Conservation (phyloP, 2,797 vertebrate species). For the Phalloptychus januarius region DNA sequence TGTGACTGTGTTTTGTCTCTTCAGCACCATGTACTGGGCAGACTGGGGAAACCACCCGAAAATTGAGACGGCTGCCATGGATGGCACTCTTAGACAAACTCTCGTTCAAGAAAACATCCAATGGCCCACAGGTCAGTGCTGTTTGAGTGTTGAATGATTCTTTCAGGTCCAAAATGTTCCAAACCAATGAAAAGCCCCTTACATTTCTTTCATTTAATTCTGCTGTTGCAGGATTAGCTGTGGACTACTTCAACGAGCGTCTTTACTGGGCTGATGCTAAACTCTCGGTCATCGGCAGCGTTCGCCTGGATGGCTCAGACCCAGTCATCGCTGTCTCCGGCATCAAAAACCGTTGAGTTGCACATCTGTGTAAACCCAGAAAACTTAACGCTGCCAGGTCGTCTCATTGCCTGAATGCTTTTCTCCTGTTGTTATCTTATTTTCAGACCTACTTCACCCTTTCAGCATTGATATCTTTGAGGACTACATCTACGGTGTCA, state of each 20-base stretch:
- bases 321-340: constrained; percentile 88
- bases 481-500: constrained; percentile 96
- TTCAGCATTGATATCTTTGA: constrained; percentile 98
- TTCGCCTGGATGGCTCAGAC: constrained; percentile 92
- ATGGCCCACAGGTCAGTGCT: constrained; percentile 91
- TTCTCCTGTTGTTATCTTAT: neutral
- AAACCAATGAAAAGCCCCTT: neutral
- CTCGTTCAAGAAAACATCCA: constrained; percentile 96
- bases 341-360: constrained; percentile 88
- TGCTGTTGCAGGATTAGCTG: constrained; percentile 86
- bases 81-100: constrained; percentile 92
- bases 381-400: neutral
- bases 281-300: constrained; percentile 93
- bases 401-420: neutral
- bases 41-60: constrained; percentile 99
- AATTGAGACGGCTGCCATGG: constrained; percentile 97
- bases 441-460: constrained; percentile 89
- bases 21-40: constrained; percentile 98
- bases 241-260: constrained; percentile 97
- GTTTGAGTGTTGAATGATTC: neutral
- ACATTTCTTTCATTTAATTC: constrained; percentile 26
- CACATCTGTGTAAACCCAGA: neutral
- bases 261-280: constrained; percentile 98
- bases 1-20: constrained; percentile 15
- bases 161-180: neutral